Evolutionary conservation across 1,140 invertebrate species (phyloP).

Genomic region (Ptiloglossa arizonensis): DNA sequence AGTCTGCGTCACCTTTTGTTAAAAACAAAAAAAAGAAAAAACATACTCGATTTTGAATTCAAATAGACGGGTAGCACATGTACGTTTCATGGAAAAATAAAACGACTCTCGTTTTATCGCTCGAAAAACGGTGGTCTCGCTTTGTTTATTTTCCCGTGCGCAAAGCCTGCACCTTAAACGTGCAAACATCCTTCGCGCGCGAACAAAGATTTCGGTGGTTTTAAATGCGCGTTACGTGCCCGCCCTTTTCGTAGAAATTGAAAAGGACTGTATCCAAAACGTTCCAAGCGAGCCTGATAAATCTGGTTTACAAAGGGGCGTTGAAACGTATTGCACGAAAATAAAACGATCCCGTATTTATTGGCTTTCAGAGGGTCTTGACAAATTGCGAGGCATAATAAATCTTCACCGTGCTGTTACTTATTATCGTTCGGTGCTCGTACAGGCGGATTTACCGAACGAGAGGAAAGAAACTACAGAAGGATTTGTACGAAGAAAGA

Average conservation of each 20-base stretch:
- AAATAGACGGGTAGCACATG: no score
- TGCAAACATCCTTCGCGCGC: no score
- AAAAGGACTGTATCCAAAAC: background rate
- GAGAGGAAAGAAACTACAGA: background rate
- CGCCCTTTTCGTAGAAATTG: background rate
- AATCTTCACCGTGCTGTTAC: background rate
- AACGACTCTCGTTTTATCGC: no score
- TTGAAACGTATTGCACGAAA: background rate
- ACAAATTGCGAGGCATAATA: slow-evolving; percentile 20
- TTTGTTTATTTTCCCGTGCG: no score
- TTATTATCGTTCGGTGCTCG: slow-evolving; percentile 7
- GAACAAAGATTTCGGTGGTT: background rate
- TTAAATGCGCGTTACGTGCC: background rate
- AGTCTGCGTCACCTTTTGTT: no score
- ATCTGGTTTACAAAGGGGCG: background rate
- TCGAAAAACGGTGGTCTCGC: no score
- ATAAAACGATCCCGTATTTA: slow-evolving; percentile 21
- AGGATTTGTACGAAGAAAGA: background rate
- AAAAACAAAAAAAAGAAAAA: no score
- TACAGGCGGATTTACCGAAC: background rate
- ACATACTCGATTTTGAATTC: no score
- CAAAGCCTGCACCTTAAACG: no score
- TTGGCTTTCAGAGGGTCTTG: slow-evolving; percentile 10
- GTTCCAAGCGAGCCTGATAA: slow-evolving; percentile 8
- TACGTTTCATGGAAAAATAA: no score